Evolutionary conservation across 2,113 vertebrate genomes (phyloP), one percentile per base, ranked within the genome.

Genomic region (pig (Sus scrofa)): DNA sequence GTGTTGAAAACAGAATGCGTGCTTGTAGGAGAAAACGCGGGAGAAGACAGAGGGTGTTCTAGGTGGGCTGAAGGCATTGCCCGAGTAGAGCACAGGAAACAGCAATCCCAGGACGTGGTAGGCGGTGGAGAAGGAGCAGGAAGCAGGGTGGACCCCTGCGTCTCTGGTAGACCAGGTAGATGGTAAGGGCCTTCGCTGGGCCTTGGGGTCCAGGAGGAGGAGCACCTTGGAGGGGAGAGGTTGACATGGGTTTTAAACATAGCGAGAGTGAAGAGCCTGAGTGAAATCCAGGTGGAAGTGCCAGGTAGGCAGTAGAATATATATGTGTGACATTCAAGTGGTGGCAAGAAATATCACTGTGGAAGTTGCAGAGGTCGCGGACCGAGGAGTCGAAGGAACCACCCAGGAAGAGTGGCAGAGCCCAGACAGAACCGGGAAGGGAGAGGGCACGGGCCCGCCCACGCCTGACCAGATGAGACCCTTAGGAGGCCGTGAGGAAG

Each of bases 241-340:
- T 83, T 95, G 70, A 94, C 52, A 37, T 71, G 3, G 26, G 37
- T 92, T 81, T 82, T 74, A 83, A 74, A 71, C 67, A 50, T 83
- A 74, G 26, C n/a, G 39, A 93, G 63, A 95, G 82, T 82, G 37
- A 95, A 75, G 18, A 73, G 1, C 16, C 56, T 74, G 7, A 89
- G 39, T 94, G 52, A 78, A 83, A 82, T 93, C 56, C 68, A 91
- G 63, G 22, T 94, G 39, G 62, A 91, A 85, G 89, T 92, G 32
- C 58, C 44, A 86, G 60, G 68, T 77, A 37, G 68, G 9, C 56
- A 83, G 20, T 86, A 90, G 83, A 94, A 58, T 74, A 74, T 67
- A 14, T 60, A 65, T 77, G 10, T 70, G 52, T 95, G 68, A 90
- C 39, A 58, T 20, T 67, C 30, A 79, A 52, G 44, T 75, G 34